Conservation (phyloP, 37 sponge, comb jelly and placozoan genomes). For the Hexactinellida sp. region DNA sequence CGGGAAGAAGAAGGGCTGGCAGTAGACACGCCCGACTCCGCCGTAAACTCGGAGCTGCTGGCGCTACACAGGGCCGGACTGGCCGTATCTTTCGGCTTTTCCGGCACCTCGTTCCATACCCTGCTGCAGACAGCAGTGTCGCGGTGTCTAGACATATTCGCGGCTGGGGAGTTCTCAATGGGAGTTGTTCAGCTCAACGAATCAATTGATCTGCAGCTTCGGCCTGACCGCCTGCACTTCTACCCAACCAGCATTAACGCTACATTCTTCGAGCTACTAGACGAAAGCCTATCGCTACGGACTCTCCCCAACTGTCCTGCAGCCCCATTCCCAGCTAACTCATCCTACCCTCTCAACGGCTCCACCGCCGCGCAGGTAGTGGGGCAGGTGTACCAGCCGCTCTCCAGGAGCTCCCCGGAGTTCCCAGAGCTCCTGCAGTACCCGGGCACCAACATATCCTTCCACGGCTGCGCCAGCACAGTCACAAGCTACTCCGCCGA, state of each 20-base stretch:
- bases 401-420: not conserved
- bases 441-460: not conserved
- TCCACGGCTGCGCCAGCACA: not conserved
- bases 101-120: not conserved
- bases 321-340: not conserved
- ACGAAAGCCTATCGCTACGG: not conserved
- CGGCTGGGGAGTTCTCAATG: not conserved
- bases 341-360: not conserved
- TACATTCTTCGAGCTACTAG: not conserved
- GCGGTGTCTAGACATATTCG: not conserved
- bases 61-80: not conserved
- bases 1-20: not conserved
- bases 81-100: not conserved
- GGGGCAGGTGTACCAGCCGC: not conserved
- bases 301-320: not conserved
- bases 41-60: not conserved
- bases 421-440: not conserved
- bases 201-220: not conserved
- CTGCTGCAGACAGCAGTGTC: not conserved
- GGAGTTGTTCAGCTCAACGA: not conserved
- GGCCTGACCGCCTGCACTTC: not conserved
- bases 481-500: not conserved
- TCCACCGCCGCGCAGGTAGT: not conserved
- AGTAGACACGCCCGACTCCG: not conserved
- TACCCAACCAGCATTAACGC: not conserved